Percentiles rank a stretch among this genome's conserved stretches.
phyloP scores from a whole-genome alignment of 2,888 invertebrate species.

The Cephus runcator region DNA sequence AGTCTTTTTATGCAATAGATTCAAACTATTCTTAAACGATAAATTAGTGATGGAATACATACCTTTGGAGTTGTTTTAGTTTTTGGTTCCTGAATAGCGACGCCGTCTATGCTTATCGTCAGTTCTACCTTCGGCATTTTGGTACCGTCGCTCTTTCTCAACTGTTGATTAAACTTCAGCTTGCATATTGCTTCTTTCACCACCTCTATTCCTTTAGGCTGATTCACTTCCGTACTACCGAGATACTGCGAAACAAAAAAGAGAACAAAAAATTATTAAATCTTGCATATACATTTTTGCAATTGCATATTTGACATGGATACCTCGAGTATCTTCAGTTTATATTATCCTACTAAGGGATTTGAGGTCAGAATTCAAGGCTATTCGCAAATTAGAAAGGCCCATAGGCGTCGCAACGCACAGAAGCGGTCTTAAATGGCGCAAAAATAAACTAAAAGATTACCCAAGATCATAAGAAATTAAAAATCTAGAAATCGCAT shows the following conservation, averaged over 20 bases:
- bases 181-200: constrained; percentile 98
- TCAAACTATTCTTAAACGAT: constrained; percentile 70
- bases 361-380: background rate
- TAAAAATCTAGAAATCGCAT: background rate
- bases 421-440: background rate
- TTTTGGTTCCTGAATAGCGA: constrained; percentile 84
- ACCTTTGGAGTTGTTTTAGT: constrained; percentile 63
- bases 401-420: background rate
- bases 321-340: background rate
- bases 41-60: too few species aligned
- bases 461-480: background rate
- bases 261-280: background rate
- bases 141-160: constrained; percentile 90
- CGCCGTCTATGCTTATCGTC: constrained; percentile 97
- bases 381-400: background rate
- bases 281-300: background rate
- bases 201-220: constrained; percentile 97
- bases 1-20: background rate
- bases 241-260: constrained; percentile 74
- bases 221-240: constrained; percentile 94
- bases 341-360: background rate
- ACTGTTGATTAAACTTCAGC: constrained; percentile 91
- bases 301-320: background rate
- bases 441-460: background rate
- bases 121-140: constrained; percentile 93